Evolutionary conservation across 2,888 invertebrate genomes (phyloP).

Genomic region (Coleophora flavipennella): DNA sequence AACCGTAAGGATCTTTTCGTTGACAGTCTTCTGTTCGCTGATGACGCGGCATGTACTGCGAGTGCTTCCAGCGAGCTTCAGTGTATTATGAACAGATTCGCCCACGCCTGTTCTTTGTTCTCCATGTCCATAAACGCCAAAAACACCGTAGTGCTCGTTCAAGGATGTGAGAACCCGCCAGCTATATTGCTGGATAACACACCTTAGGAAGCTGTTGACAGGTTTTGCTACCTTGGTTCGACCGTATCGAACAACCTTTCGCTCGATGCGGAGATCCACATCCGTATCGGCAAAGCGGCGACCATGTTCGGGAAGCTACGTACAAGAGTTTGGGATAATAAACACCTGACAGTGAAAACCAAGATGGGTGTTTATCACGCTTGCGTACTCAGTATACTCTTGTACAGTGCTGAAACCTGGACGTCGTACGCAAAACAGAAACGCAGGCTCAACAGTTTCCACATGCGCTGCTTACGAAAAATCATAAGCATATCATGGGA

Average conservation of each 20-base stretch:
- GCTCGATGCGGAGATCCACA: constrained; percentile 3
- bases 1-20: too few relatives aligned
- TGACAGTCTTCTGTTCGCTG: too few relatives aligned
- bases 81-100: not conserved
- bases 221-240: not conserved
- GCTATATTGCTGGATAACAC: not conserved
- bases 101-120: not conserved
- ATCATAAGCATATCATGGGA: too few relatives aligned
- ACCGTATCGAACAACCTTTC: constrained; percentile 3
- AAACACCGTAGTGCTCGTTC: not conserved
- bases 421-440: too few relatives aligned
- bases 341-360: not conserved
- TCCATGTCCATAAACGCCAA: not conserved
- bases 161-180: not conserved
- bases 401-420: too few relatives aligned
- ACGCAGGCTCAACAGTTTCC: too few relatives aligned
- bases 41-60: too few relatives aligned
- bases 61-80: not conserved
- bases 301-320: constrained; percentile 4
- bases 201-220: not conserved
- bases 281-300: constrained; percentile 5
- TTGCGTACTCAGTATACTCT: constrained; percentile 2
- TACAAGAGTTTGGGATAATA: constrained; percentile 1
- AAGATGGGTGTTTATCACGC: constrained; percentile 5
- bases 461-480: too few relatives aligned